Evolutionary conservation across 2,888 invertebrate species (phyloP).

Genomic region (Habrosyne pyritoides): DNA sequence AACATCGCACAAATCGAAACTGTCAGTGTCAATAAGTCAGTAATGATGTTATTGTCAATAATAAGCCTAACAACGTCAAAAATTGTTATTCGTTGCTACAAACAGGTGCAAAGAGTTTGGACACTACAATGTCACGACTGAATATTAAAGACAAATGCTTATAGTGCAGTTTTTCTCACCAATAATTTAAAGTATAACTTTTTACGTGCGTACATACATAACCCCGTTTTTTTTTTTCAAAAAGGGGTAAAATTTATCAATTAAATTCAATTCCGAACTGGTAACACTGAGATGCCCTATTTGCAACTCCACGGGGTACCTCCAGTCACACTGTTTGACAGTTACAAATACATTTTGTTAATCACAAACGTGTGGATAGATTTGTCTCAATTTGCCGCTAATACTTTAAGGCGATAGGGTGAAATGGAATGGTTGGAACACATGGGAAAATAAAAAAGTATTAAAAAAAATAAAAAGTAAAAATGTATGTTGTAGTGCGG

Average conservation of each 20-base stretch:
- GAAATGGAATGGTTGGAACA: slow-evolving; percentile 13
- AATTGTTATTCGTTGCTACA: too few relatives aligned
- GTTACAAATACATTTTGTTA: slow-evolving; percentile 20
- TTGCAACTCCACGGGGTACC: neutral
- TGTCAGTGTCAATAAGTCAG: too few relatives aligned
- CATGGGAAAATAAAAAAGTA: neutral
- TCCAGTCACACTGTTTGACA: slow-evolving; percentile 20
- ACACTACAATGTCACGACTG: too few relatives aligned
- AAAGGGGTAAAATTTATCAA: neutral
- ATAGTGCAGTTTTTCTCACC: too few relatives aligned
- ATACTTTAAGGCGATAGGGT: slow-evolving; percentile 30
- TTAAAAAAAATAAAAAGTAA: neutral
- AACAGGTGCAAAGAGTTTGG: too few relatives aligned
- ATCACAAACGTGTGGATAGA: slow-evolving; percentile 24
- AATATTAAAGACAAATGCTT: too few relatives aligned
- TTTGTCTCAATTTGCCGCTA: slow-evolving; percentile 47
- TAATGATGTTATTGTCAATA: too few relatives aligned
- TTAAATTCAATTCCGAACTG: neutral
- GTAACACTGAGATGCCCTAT: neutral
- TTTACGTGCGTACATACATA: neutral
- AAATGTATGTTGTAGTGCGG: too few relatives aligned
- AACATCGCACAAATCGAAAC: too few relatives aligned
- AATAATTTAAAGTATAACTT: too few relatives aligned
- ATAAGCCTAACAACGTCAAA: too few relatives aligned
- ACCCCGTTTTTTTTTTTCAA: neutral